These are phyloP conservation scores for Propithecus perrieri DNA, from an alignment of 2,797 vertebrate species.

Conservation along the genomic window DNA sequence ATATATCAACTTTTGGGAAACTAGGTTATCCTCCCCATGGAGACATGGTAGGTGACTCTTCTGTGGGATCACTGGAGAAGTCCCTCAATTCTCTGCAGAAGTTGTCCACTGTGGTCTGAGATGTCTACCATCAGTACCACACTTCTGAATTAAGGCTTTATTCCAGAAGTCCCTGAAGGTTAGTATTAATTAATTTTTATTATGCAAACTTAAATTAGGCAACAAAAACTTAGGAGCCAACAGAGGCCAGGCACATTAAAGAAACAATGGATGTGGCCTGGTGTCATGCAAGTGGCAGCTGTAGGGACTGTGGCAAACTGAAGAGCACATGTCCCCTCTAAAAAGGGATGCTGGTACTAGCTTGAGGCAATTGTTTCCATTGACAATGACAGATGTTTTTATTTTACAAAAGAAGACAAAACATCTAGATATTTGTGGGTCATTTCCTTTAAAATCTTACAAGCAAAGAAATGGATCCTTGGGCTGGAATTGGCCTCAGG, in stretches of 20 bases:
- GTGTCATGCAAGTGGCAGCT: not conserved
- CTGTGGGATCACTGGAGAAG: not conserved
- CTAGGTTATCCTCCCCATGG: not conserved
- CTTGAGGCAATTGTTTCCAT: not conserved
- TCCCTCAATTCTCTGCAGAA: not conserved
- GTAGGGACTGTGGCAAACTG: not conserved
- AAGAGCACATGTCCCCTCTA: not conserved
- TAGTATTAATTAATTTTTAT: conserved; percentile 12
- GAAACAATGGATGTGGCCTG: not conserved
- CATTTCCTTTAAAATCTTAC: not conserved
- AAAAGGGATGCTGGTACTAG: not conserved
- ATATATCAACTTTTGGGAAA: not conserved
- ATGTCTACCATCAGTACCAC: not conserved
- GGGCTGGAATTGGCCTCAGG: not conserved
- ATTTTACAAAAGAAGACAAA: conserved; percentile 37
- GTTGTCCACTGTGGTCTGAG: not conserved
- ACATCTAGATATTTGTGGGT: not conserved
- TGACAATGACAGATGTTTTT: not conserved
- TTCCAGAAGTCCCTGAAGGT: not conserved
- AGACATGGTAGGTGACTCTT: not conserved
- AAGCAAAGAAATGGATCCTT: not conserved
- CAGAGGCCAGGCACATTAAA: not conserved
- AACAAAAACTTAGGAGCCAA: not conserved
- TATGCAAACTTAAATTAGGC: conserved; percentile 21
- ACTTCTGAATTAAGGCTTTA: not conserved